A percentile compares a stretch with the other conserved stretches of the same genome.
Evolutionary conservation across 2,888 invertebrate species (phyloP).

Genomic region (Napeogenes inachia): DNA sequence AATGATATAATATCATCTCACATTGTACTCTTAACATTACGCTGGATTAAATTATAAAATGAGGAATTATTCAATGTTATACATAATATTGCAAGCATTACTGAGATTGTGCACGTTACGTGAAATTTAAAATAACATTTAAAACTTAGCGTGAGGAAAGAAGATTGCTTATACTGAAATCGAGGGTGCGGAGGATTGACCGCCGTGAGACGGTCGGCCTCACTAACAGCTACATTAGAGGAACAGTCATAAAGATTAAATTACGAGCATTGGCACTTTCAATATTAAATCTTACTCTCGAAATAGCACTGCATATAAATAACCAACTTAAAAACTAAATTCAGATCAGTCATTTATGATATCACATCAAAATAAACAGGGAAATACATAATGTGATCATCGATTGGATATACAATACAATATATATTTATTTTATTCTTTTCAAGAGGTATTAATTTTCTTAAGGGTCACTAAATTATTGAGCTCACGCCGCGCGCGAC

Average conservation of each 20-base stretch:
- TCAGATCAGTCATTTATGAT: constrained; percentile 80
- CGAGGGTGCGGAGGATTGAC: constrained; percentile 36
- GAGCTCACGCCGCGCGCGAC: constrained; percentile 73
- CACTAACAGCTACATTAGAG: constrained; percentile 54
- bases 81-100: constrained; percentile 77
- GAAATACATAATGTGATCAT: constrained; percentile 70
- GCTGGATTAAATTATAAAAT: constrained; percentile 69
- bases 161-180: constrained; percentile 65
- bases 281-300: constrained; percentile 76
- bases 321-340: constrained; percentile 79
- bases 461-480: constrained; percentile 78
- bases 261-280: constrained; percentile 79
- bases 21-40: constrained; percentile 79
- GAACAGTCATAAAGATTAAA: constrained; percentile 76
- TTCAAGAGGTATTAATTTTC: constrained; percentile 78
- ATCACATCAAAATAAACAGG: constrained; percentile 80
- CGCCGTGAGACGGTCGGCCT: constrained; percentile 40
- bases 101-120: constrained; percentile 77
- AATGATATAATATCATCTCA: constrained; percentile 77
- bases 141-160: constrained; percentile 54
- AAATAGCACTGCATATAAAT: constrained; percentile 77
- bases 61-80: constrained; percentile 60
- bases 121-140: constrained; percentile 57
- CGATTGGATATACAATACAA: constrained; percentile 72
- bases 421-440: constrained; percentile 69